These are phyloP conservation scores for Thymallus thymallus DNA, from an alignment of 2,113 vertebrate species.

Conservation along the genomic window DNA sequence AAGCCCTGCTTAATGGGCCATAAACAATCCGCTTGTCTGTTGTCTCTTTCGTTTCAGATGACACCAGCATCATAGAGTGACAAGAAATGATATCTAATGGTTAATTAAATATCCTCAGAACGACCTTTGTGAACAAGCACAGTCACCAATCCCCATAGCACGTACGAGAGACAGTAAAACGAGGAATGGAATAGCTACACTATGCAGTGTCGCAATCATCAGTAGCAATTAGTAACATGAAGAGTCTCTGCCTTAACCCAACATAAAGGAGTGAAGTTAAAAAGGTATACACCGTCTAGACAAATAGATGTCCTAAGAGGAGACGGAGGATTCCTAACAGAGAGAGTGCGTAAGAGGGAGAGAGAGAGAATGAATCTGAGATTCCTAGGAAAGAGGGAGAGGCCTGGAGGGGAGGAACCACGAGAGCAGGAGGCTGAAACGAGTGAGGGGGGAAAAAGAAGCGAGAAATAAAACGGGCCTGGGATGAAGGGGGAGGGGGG, in stretches of 20 bases:
- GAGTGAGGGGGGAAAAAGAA: slow-evolving; percentile 1
- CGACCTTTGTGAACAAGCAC: too few species aligned
- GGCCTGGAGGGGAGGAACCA: slow-evolving; percentile 7
- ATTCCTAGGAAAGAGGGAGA: background rate
- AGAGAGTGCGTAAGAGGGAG: slow-evolving; percentile 4
- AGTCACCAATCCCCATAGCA: background rate
- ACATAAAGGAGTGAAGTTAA: background rate
- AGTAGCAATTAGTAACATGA: background rate
- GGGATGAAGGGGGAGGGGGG: background rate
- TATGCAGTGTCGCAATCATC: background rate
- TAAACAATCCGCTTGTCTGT: background rate
- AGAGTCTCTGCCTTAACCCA: background rate
- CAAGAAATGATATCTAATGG: background rate
- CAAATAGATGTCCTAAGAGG: background rate
- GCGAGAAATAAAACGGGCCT: background rate
- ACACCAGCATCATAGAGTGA: background rate
- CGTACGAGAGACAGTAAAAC: background rate
- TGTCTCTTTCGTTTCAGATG: background rate
- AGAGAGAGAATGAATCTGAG: background rate
- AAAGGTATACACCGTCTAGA: slow-evolving; percentile 15
- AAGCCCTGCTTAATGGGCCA: background rate
- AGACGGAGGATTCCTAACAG: background rate
- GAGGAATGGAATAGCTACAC: background rate
- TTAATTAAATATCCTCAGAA: too few species aligned
- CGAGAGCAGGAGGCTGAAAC: slow-evolving; percentile 3